Evolutionary conservation across 2,113 vertebrate species (phyloP).

Genomic region (Spermophilus dauricus): DNA sequence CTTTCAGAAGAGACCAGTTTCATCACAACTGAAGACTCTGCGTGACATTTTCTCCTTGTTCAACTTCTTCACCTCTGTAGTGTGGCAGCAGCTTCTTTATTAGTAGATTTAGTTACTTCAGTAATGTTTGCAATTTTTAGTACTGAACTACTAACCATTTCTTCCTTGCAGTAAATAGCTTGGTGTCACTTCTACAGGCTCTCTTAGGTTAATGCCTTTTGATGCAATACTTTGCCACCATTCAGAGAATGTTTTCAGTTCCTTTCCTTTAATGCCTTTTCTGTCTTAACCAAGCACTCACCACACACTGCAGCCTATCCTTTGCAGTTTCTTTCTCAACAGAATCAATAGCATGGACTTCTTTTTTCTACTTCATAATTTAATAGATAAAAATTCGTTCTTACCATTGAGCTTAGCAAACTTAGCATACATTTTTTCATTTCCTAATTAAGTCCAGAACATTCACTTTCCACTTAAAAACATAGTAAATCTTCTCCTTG

Average conservation of each 20-base stretch:
- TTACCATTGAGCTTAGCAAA: neutral
- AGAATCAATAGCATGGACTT: neutral
- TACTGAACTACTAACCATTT: neutral
- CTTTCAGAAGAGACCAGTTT: neutral
- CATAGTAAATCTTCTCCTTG: neutral
- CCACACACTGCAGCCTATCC: accelerated
- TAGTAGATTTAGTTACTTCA: neutral
- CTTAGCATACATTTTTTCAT: neutral
- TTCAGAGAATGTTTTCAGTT: neutral
- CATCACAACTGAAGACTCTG: neutral
- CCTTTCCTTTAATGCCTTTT: neutral
- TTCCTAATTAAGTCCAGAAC: neutral
- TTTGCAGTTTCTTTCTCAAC: neutral
- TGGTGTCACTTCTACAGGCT: neutral
- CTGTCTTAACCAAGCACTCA: neutral
- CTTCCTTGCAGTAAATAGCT: neutral
- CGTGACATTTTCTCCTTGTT: accelerated
- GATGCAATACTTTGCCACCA: too few relatives aligned
- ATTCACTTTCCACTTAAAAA: neutral
- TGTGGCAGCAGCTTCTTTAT: neutral
- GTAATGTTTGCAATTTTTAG: neutral
- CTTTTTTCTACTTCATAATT: neutral
- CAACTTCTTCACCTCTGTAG: neutral
- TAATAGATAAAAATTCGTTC: neutral
- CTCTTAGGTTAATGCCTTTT: neutral